Evolutionary conservation across 2,888 invertebrate genomes (phyloP), one percentile per base, ranked within the genome.

Genomic region (Parnassius orleans): DNA sequence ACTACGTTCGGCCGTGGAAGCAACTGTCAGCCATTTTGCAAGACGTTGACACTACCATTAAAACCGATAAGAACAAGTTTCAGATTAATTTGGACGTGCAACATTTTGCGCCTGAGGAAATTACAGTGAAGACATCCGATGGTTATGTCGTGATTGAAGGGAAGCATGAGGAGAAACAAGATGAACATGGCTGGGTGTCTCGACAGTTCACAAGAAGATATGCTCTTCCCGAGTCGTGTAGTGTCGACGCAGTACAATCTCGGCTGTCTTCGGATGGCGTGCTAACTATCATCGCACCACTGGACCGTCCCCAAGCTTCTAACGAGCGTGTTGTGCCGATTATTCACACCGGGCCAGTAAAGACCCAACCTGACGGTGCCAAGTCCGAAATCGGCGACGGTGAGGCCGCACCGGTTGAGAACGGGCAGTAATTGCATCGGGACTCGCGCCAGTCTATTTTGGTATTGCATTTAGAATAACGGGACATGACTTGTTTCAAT

Each of bases 181-280:
- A 95, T 67, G 93, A 94, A 41, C 94, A 95, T 71, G 96, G 96
- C 0, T 94, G 87, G 68, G 93, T 96, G 66, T 94, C 95, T 3
- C 91, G 95, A 33, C 95, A 96, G 70, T 95, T 96, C 71, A 92
- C 94, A 46, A 92, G 96, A 44, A 93, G 94, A 66, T 96, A 96
- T 75, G 83, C 93, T 19, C 78, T 96, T 59, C 96, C 96, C 0
- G 92, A 94, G 71, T 95, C 94, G 10, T 94, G 94, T 54, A 93
- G 94, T 65, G 87, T 94, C 2, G 93, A 93, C 57, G 92, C 92
- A 14, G 94, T 96, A 0, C 92, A 93, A 57, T 96, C 96, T 0
- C 93, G 91, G 33, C 84, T 96, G 43, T 95, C 95, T 1, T 93
- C 95, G 0, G 96, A 96, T 77, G 96, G 96, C 1, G 92, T 96